Percentiles rank a stretch among this genome's conserved stretches.
These are phyloP conservation scores for Hapalemur alaotrensis DNA, from an alignment of 2,797 vertebrate genomes.

Conservation along the genomic window DNA sequence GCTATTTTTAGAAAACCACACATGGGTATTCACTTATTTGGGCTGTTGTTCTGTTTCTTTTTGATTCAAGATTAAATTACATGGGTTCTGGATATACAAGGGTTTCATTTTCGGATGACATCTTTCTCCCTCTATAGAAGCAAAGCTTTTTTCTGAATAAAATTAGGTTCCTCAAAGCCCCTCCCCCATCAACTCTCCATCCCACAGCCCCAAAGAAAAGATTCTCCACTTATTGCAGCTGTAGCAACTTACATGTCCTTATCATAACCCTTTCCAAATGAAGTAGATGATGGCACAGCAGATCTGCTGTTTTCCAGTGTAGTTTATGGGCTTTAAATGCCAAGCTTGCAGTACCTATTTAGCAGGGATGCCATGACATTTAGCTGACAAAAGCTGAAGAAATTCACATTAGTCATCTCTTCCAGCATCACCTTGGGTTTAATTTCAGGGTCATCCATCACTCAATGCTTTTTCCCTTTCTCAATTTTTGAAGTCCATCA, in stretches of 20 bases:
- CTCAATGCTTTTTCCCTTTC: slow-evolving; percentile 1
- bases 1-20: background rate
- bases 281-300: fast-evolving
- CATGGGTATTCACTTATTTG: background rate
- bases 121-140: background rate
- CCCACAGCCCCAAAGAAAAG: background rate
- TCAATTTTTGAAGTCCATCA: background rate
- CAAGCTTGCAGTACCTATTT: background rate
- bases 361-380: background rate
- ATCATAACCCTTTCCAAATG: background rate
- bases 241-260: background rate
- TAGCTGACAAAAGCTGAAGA: background rate
- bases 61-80: background rate
- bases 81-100: background rate
- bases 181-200: background rate
- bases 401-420: background rate
- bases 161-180: background rate
- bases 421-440: slow-evolving; percentile 29
- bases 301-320: background rate
- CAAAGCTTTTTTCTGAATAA: background rate
- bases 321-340: background rate
- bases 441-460: slow-evolving; percentile 21
- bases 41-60: background rate
- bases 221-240: background rate
- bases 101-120: background rate